Evolutionary conservation across 2,888 invertebrate genomes (phyloP), one percentile per base, ranked within the genome.

Genomic region (Drosophila paracracens): DNA sequence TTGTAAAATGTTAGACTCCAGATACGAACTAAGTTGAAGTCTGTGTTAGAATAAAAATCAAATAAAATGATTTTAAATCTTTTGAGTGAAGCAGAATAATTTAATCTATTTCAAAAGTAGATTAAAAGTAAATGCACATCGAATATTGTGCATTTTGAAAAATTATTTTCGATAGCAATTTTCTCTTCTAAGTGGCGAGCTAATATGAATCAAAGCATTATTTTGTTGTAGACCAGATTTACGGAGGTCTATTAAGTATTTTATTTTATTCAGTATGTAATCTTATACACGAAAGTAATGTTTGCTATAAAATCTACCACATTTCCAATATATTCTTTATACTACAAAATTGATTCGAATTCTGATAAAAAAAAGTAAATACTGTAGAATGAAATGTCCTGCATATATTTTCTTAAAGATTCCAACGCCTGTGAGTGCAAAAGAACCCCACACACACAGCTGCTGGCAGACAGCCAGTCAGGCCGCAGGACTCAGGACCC

Each of bases 401-500:
- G n/a, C 27, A 51, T 46, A 31, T 21, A 11, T 46, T 36, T 31
- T 33, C 52, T 75, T 57, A 53, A 61, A 58, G 64, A 46, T 43
- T 50, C 2, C 13, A 13, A 25, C 11, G n/a, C 13, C 43, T 58
- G 31, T 33, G 10, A 46, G 16, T 35, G 59, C 50, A 53, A 46
- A 36, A 18, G n/a, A n/a, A 18, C 36, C 40, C 53, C 53, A 38
- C 16, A 25, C 57, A 59, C 48, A 67, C 64, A 74, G 66, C 54
- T 63, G 68, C 48, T 54, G 74, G 53, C 58, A 46, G 50, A 35
- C 31, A 29, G 33, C 4, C 59, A 54, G 65, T 31, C 63, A 59
- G 36, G n/a, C 33, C 7, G 8, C 29, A 46, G 46, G 43, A 60
- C 13, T 46, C 59, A 54, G 61, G 66, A 65, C 67, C 76, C 69